Conservation (phyloP, 2,888 invertebrate species). For the Emmelina monodactyla region DNA sequence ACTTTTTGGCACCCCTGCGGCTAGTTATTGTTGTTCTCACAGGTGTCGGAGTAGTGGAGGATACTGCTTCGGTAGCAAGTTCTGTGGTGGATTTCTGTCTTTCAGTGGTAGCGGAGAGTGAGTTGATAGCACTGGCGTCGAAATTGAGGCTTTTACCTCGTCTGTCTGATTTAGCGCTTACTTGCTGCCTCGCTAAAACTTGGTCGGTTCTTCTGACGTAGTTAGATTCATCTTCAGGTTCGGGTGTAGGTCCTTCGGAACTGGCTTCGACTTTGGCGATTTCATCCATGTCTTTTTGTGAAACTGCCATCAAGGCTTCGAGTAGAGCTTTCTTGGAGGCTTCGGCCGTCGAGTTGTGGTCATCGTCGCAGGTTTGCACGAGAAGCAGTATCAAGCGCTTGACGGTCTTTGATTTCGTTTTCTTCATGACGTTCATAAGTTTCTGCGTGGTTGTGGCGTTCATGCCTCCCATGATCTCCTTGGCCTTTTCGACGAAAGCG, state of each 20-base stretch:
- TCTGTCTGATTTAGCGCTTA: conserved; percentile 25
- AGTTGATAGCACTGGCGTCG: conserved; percentile 44
- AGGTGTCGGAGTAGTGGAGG: conserved; percentile 34
- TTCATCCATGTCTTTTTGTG: conserved; percentile 62
- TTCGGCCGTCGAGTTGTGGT: conserved; percentile 74
- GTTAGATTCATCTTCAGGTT: conserved; percentile 27
- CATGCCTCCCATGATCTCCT: conserved; percentile 77
- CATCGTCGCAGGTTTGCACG: conserved; percentile 80
- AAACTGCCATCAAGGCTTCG: conserved; percentile 73
- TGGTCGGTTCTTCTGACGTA: conserved; percentile 29
- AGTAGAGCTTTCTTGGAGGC: conserved; percentile 73
- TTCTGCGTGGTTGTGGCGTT: conserved; percentile 79
- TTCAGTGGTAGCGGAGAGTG: conserved; percentile 37
- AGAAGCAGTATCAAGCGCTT: conserved; percentile 76
- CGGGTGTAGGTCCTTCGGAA: conserved; percentile 26
- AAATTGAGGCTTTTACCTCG: conserved; percentile 39
- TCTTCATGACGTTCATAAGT: conserved; percentile 82
- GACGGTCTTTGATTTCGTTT: conserved; percentile 79
- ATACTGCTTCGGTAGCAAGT: conserved; percentile 28
- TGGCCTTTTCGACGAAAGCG: conserved; percentile 73
- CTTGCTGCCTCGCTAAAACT: conserved; percentile 24
- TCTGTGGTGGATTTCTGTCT: conserved; percentile 21
- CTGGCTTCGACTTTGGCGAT: conserved; percentile 44
- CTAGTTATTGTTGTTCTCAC: conserved; percentile 29
- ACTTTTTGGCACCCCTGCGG: conserved; percentile 46